Evolutionary conservation across 1,140 invertebrate species (phyloP).

Genomic region (Drosophila sechellia): DNA sequence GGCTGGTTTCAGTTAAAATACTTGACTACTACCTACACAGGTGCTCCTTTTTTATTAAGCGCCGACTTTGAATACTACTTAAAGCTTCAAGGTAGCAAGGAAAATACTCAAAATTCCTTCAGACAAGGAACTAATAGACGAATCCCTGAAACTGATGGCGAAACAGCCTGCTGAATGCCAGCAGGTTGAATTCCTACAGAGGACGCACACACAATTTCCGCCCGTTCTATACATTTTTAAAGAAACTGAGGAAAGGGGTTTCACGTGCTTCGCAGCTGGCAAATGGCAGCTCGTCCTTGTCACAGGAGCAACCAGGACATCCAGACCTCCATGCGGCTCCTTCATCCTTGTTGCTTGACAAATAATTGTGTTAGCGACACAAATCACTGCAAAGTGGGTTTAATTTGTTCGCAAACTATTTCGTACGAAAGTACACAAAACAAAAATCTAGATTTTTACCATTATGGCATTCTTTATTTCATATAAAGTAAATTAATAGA

Average conservation of each 20-base stretch:
- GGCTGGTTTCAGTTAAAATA: background rate
- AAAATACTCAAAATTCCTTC: background rate
- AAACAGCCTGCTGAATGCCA: slow-evolving; percentile 7
- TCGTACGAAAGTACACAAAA: slow-evolving; percentile 26
- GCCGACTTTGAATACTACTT: background rate
- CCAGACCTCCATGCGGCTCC: slow-evolving; percentile 4
- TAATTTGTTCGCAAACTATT: slow-evolving; percentile 78
- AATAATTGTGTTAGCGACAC: slow-evolving; percentile 77
- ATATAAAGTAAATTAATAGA: too few species aligned
- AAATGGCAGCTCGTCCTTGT: slow-evolving; percentile 30
- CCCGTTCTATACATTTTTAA: slow-evolving; percentile 17
- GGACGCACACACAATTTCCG: slow-evolving; percentile 17
- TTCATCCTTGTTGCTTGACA: slow-evolving; percentile 47
- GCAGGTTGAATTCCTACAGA: slow-evolving; percentile 18
- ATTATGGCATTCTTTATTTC: background rate
- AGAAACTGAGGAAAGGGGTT: slow-evolving; percentile 20
- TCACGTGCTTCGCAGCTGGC: slow-evolving; percentile 23
- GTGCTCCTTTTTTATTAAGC: background rate
- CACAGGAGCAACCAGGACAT: slow-evolving; percentile 13
- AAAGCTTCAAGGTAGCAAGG: background rate
- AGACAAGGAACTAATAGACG: background rate
- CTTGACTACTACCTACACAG: background rate
- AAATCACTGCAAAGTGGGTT: slow-evolving; percentile 77
- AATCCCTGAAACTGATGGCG: slow-evolving; percentile 17
- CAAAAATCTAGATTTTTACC: background rate